Conservation (phyloP, 2,888 invertebrate species). For the Epirrita christyi region DNA sequence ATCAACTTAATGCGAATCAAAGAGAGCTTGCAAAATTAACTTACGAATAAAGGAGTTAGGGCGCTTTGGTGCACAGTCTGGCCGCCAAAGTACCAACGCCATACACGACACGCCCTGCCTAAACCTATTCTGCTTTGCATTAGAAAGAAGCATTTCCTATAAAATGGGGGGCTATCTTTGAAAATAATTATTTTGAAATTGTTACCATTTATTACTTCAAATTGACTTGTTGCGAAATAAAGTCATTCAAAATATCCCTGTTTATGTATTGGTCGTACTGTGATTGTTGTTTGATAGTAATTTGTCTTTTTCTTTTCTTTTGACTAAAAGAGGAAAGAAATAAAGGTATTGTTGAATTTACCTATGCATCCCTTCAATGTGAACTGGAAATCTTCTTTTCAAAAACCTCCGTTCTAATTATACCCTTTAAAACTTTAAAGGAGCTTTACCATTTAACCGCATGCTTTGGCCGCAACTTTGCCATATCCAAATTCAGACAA, state of each 20-base stretch:
- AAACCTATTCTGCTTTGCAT: too few relatives aligned
- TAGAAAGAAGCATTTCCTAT: too few relatives aligned
- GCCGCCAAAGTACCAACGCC: not conserved
- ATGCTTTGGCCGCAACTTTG: slow-evolving; percentile 29
- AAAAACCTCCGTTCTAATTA: not conserved
- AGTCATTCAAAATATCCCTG: slow-evolving; percentile 3
- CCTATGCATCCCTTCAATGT: slow-evolving; percentile 21
- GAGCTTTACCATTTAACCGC: slow-evolving; percentile 7
- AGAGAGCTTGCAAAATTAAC: not conserved
- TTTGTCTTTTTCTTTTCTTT: slow-evolving; percentile 25
- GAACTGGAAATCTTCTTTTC: slow-evolving; percentile 1
- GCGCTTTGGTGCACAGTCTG: not conserved
- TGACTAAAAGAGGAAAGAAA: slow-evolving; percentile 34
- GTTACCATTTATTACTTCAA: too few relatives aligned
- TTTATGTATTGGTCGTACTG: slow-evolving; percentile 18
- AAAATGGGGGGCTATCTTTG: too few relatives aligned
- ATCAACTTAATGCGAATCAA: not conserved
- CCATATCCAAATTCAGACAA: slow-evolving; percentile 1
- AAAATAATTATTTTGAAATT: too few relatives aligned
- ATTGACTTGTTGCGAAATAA: not conserved
- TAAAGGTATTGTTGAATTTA: slow-evolving; percentile 26
- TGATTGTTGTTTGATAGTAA: slow-evolving; percentile 20
- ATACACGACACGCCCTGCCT: too few relatives aligned
- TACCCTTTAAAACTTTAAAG: slow-evolving; percentile 4
- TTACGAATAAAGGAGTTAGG: not conserved